Evolutionary conservation across 2,113 vertebrate genomes (phyloP), one percentile per base, ranked within the genome.

Genomic region (Calyptommatus sinebrachiatus): DNA sequence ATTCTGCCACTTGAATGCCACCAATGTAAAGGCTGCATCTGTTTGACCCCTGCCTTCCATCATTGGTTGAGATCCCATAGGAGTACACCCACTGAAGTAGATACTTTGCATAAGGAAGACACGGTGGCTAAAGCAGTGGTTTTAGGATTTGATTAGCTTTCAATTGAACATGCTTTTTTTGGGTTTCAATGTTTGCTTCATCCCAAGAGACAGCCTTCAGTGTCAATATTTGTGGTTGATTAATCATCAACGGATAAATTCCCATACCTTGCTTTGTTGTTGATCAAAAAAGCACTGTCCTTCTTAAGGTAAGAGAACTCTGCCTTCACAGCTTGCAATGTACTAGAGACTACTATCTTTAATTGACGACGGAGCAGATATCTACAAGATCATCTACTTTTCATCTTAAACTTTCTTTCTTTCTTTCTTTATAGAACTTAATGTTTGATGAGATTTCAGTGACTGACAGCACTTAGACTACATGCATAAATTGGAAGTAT

Each of bases 171-270:
- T 0, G 0, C 6, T 4, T 61, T 9, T 22, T 82, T 81, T 61
- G 72, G 20, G 5, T 77, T 85, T 41, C 61, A 24, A 35, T 2
- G 46, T 68, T 24, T 45, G 28, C 81, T 77, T 31, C 77, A 76
- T 63, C 26, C 80, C 79, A 69, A 70, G 65, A 31, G 61, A 68
- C 78, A 35, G 72, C 85, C 21, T 78, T 18, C 78, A 85, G 71
- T 90, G 92, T 92, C 92, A 93, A 93, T 93, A 93, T 93, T 93
- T 93, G 86, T 80, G 70, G 10, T 21, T 4, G 74, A 86, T 93
- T 93, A 93, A 91, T 92, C 78, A 92, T 92, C 81, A 89, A 80
- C 20, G 14, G n/a, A 57, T 66, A 87, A 85, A 88, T 75, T 48
- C 81, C 85, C 82, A 5, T 70, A 73, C 68, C 82, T 87, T 78